Base-by-base conservation (phyloP, 2,888 invertebrate species). In the Prenolepis imparis region DNA sequence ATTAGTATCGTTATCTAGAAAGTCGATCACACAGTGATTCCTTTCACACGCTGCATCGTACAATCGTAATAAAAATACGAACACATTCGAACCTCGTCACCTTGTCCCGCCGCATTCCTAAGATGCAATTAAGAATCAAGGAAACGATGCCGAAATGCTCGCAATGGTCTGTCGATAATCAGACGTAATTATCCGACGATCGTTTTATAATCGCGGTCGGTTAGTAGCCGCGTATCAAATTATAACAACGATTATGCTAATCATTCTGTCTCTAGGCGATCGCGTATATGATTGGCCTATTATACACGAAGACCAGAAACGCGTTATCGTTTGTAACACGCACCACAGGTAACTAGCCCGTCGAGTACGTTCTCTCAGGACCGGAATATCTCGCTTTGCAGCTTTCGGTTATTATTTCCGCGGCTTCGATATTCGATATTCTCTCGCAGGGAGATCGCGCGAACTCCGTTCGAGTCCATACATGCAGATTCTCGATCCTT, bases 161-260 rank as follows among this genome's bases (percentile, higher is more conserved):
- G 68, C 57, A 57, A 75, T 44, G 64, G 59, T 57, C 9, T 24
- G 52, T 48, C 57, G 61, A 84, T 82, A 83, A 88, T 63, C 70
- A 55, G n/a, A 82, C 36, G 48, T 84, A 88, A 90, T 89, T 90
- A 87, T 83, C 67, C 67, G 28, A 41, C 78, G 52, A 77, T 81
- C 74, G 83, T 89, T 88, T 83, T 83, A 78, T 80, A 85, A 84
- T 84, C 63, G 73, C 67, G 72, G 81, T 83, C 77, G 75, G 66
- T 44, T 82, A 83, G 81, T 67, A 66, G 66, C 52, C 63, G n/a
- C 48, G 68, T 84, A 86, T 81, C 82, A 39, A 84, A 84, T 80
- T 90, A 88, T 89, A 84, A 88, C 86, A 73, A 90, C 86, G 66
- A 84, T 80, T 83, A 68, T 64, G 55, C 83, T 84, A 87, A 87